phyloP scores from a whole-genome alignment of 2,888 invertebrate genomes.

The Mellilla xanthometata region DNA sequence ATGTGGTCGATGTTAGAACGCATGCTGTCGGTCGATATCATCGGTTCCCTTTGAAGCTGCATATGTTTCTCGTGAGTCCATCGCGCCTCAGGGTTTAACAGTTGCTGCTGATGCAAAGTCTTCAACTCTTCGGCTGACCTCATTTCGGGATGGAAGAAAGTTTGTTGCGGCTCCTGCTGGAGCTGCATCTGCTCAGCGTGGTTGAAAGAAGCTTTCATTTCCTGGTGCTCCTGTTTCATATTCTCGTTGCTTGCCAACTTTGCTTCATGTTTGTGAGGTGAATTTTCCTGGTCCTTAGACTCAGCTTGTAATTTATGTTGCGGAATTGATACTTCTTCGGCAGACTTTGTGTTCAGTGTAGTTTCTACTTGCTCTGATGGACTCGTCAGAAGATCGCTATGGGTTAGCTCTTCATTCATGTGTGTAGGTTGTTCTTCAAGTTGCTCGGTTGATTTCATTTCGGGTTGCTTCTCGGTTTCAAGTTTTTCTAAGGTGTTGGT shows the following conservation, averaged over 20 bases:
- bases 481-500: slow-evolving; percentile 3
- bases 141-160: slow-evolving; percentile 20
- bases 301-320: slow-evolving; percentile 1
- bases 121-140: slow-evolving; percentile 29
- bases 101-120: slow-evolving; percentile 17
- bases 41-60: slow-evolving; percentile 21
- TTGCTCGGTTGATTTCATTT: slow-evolving; percentile 20
- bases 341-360: slow-evolving; percentile 27
- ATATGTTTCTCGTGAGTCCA: slow-evolving; percentile 27
- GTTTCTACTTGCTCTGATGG: slow-evolving; percentile 16
- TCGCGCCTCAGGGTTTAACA: slow-evolving; percentile 20
- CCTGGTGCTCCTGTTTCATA: slow-evolving; percentile 4
- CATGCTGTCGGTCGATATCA: slow-evolving; percentile 24
- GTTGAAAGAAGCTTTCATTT: slow-evolving; percentile 3
- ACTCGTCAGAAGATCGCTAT: slow-evolving; percentile 8
- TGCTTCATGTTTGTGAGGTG: slow-evolving; percentile 8
- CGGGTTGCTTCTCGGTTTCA: not conserved
- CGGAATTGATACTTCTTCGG: slow-evolving; percentile 19
- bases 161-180: not conserved
- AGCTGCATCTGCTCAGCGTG: not conserved
- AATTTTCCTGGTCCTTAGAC: slow-evolving; percentile 3
- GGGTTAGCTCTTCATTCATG: slow-evolving; percentile 7
- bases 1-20: slow-evolving; percentile 24
- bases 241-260: slow-evolving; percentile 15
- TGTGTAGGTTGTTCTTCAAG: slow-evolving; percentile 1